Conservation (phyloP, 2,113 vertebrate genomes). For the Sciurus niger region DNA sequence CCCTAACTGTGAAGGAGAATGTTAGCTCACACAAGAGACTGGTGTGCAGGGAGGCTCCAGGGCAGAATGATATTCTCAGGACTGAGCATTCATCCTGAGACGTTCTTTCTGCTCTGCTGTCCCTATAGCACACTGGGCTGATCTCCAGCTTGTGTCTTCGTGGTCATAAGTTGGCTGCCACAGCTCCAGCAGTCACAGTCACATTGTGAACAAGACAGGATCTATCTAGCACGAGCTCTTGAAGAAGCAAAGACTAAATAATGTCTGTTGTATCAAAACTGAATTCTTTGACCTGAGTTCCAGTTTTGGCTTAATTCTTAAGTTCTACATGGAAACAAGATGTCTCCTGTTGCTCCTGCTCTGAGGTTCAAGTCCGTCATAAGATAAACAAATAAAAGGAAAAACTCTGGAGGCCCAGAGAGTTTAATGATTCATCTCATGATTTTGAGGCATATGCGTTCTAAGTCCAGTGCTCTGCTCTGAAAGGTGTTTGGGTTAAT, state of each 20-base stretch:
- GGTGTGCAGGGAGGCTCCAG: neutral
- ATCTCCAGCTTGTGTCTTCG: neutral
- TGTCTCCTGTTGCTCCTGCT: neutral
- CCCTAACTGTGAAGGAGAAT: neutral
- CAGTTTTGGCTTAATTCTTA: constrained; percentile 10
- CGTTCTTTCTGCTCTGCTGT: neutral
- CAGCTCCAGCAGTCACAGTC: neutral
- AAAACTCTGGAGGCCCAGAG: neutral
- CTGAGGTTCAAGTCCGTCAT: neutral
- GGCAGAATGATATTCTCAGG: neutral
- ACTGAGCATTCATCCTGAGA: neutral
- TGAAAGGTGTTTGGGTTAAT: neutral
- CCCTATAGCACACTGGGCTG: neutral
- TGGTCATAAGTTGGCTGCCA: neutral
- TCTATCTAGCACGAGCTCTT: neutral
- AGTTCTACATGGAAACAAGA: neutral
- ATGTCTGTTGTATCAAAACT: neutral
- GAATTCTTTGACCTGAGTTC: neutral
- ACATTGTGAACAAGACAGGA: neutral
- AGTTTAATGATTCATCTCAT: neutral
- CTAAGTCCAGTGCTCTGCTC: neutral
- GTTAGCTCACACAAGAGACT: neutral
- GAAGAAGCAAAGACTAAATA: neutral
- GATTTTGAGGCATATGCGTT: neutral
- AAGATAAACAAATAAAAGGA: neutral